phyloP scores from a whole-genome alignment of 2,797 vertebrate species.

The Ceyx erithaca region DNA sequence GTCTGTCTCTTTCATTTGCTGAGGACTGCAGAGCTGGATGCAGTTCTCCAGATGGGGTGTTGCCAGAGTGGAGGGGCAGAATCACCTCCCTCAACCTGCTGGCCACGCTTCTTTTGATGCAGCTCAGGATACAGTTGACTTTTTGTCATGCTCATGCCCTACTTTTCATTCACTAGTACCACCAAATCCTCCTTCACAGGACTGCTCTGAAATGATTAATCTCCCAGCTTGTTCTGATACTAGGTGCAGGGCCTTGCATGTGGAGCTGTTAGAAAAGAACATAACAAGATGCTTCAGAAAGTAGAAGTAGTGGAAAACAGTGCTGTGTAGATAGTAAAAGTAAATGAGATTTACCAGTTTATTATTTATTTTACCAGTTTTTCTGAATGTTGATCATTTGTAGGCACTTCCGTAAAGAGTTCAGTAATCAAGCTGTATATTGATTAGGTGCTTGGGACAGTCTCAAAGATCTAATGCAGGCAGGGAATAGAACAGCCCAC shows the following conservation, averaged over 20 bases:
- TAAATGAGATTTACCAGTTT: neutral
- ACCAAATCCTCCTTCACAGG: no score
- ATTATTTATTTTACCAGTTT: neutral
- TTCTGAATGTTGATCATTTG: neutral
- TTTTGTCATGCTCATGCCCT: no score
- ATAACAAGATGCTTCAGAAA: neutral
- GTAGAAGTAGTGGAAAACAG: neutral
- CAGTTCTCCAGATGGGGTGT: neutral
- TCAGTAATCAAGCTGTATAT: neutral
- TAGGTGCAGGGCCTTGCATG: no score
- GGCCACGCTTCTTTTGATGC: fast-evolving
- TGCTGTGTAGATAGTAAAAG: neutral
- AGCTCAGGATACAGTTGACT: neutral
- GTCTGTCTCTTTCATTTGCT: no score
- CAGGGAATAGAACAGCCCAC: neutral
- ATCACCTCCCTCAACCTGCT: neutral
- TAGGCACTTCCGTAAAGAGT: neutral
- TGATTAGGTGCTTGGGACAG: neutral
- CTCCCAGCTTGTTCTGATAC: no score
- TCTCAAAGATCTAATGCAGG: neutral
- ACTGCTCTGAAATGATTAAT: no score
- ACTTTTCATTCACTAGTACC: no score
- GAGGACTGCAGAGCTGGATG: neutral
- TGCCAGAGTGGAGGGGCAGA: neutral
- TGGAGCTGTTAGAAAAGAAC: neutral